Evolutionary conservation across 2,797 vertebrate genomes (phyloP).

Genomic region (Melanotaenia nigrans): DNA sequence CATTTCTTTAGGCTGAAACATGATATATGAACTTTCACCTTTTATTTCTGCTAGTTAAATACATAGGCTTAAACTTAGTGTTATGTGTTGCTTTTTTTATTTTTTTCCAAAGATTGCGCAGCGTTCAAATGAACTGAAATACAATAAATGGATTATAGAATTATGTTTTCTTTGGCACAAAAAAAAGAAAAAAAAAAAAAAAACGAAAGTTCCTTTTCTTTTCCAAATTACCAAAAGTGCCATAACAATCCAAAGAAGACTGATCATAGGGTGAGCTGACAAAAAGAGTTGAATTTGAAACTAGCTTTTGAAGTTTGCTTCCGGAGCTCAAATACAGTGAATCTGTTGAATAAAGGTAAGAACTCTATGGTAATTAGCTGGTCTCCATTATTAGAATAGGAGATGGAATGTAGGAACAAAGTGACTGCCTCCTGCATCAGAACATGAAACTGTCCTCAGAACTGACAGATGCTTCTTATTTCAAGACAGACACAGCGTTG

Average conservation of each 20-base stretch:
- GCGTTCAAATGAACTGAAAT: conserved; percentile 36
- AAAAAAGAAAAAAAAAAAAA: not conserved
- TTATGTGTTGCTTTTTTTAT: not conserved
- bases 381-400: conserved; percentile 83
- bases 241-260: conserved; percentile 54
- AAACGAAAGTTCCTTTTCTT: conserved; percentile 1
- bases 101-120: conserved; percentile 2
- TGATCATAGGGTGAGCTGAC: conserved; percentile 65
- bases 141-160: conserved; percentile 36
- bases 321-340: conserved; percentile 69
- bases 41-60: conserved; percentile 23
- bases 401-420: conserved; percentile 84
- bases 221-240: conserved; percentile 51
- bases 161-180: conserved; percentile 42
- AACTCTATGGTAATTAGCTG: conserved; percentile 84
- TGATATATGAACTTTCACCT: conserved; percentile 44
- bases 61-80: conserved; percentile 34
- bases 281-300: conserved; percentile 67
- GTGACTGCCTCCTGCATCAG: conserved; percentile 80
- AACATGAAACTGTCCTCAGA: conserved; percentile 86
- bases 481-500: conserved; percentile 80
- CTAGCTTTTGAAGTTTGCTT: conserved; percentile 73
- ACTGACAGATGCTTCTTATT: conserved; percentile 88
- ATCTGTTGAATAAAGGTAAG: conserved; percentile 81
- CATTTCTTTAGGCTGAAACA: conserved; percentile 44